Conservation (phyloP, 2,888 invertebrate genomes). For the Tachina fera region DNA sequence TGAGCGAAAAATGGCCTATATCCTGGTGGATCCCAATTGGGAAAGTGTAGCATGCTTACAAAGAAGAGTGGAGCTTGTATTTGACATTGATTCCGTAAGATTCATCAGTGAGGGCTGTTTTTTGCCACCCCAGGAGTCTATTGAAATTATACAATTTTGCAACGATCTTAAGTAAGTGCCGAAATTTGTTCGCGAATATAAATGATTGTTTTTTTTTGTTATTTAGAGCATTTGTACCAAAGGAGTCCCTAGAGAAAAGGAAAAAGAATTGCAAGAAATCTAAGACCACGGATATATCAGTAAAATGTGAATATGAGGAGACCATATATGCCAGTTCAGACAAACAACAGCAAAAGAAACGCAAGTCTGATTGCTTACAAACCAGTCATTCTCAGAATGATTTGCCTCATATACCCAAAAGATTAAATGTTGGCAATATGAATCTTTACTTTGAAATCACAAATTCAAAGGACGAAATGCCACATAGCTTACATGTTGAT, state of each 20-base stretch:
- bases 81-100: conserved; percentile 70
- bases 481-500: conserved; percentile 8
- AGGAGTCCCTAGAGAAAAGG: conserved; percentile 44
- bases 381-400: conserved; percentile 8
- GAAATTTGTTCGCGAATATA: neutral
- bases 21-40: conserved; percentile 74
- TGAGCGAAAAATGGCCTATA: conserved; percentile 71
- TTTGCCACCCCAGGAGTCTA: conserved; percentile 73
- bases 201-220: neutral
- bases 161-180: conserved; percentile 66
- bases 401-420: conserved; percentile 56
- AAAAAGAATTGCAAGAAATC: conserved; percentile 61
- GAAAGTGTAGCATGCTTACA: conserved; percentile 70
- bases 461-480: conserved; percentile 3
- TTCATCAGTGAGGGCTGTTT: conserved; percentile 73
- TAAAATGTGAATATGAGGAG: neutral
- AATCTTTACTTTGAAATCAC: neutral
- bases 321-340: neutral
- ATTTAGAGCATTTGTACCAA: conserved; percentile 69
- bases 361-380: conserved; percentile 59
- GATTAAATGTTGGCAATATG: conserved; percentile 52
- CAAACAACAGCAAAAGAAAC: conserved; percentile 46
- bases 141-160: conserved; percentile 70
- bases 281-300: neutral
- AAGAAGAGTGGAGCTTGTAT: conserved; percentile 71